phyloP scores from a whole-genome alignment of 2,797 vertebrate genomes.

The Tympanoctomys barrerae region DNA sequence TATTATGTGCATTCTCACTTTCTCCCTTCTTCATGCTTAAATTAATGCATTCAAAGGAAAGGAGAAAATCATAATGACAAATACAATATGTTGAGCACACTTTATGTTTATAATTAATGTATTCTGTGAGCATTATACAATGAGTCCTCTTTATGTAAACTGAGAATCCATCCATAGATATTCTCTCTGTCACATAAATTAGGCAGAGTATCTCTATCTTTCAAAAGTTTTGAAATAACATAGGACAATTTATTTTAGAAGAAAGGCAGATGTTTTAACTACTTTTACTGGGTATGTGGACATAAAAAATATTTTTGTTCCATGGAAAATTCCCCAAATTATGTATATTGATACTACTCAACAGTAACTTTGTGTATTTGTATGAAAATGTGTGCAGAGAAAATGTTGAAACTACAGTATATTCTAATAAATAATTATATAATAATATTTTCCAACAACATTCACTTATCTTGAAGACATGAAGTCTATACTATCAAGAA shows the following conservation, averaged over 20 bases:
- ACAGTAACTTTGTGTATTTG: neutral
- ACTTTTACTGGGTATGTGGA: neutral
- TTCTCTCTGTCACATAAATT: conserved; percentile 47
- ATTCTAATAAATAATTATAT: neutral
- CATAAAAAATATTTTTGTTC: neutral
- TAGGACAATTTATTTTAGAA: neutral
- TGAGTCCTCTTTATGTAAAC: neutral
- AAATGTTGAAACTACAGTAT: neutral
- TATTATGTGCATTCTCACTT: neutral
- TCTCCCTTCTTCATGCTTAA: neutral
- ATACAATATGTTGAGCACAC: neutral
- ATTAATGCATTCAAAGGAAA: conserved; percentile 14
- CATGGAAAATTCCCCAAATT: conserved; percentile 35
- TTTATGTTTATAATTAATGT: conserved; percentile 25
- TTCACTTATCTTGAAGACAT: conserved; percentile 20
- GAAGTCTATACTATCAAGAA: neutral
- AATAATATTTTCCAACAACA: neutral
- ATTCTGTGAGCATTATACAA: conserved; percentile 48
- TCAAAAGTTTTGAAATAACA: conserved; percentile 56
- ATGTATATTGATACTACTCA: neutral
- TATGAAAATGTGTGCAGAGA: neutral
- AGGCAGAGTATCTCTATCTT: conserved; percentile 1
- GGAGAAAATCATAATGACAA: conserved; percentile 17
- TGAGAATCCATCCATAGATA: neutral
- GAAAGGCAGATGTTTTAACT: conserved; percentile 34